These are phyloP conservation scores for Parauchenoglanis punctatus DNA, from an alignment of 2,797 vertebrate genomes.

Conservation along the genomic window DNA sequence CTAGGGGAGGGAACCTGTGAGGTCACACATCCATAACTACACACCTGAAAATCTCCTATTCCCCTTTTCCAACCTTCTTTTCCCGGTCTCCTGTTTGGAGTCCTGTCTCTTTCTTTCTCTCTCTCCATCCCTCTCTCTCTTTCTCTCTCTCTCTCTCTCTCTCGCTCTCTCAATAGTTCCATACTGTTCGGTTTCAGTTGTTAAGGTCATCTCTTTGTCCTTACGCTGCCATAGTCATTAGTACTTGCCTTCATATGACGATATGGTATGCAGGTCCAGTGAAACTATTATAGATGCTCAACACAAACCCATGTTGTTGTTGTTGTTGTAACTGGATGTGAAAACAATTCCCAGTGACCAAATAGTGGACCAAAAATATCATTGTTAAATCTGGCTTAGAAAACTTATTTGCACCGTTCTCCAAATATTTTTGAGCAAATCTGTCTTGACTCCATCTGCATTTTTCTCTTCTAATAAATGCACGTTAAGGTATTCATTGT, in stretches of 20 bases:
- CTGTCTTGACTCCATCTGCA: background rate
- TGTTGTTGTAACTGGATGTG: background rate
- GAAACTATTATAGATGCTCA: background rate
- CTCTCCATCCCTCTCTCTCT: background rate
- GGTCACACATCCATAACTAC: constrained; percentile 77
- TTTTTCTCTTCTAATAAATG: background rate
- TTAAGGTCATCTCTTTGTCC: constrained; percentile 1
- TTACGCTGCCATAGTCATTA: background rate
- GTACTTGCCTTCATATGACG: background rate
- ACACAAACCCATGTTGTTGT: background rate
- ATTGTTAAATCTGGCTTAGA: background rate
- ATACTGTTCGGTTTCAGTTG: constrained; percentile 2
- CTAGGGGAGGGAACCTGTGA: constrained; percentile 74
- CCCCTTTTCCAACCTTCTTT: constrained; percentile 46
- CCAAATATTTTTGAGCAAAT: background rate
- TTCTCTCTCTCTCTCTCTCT: background rate
- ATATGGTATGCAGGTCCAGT: background rate
- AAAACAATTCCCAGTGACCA: background rate
- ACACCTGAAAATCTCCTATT: constrained; percentile 73
- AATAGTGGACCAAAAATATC: background rate
- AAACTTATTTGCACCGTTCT: background rate
- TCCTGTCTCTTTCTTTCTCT: background rate
- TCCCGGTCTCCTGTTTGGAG: constrained; percentile 46
- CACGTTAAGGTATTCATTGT: background rate
- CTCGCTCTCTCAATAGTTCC: background rate